Conservation (phyloP, 2,888 invertebrate species). For the Calameuta pallipes region DNA sequence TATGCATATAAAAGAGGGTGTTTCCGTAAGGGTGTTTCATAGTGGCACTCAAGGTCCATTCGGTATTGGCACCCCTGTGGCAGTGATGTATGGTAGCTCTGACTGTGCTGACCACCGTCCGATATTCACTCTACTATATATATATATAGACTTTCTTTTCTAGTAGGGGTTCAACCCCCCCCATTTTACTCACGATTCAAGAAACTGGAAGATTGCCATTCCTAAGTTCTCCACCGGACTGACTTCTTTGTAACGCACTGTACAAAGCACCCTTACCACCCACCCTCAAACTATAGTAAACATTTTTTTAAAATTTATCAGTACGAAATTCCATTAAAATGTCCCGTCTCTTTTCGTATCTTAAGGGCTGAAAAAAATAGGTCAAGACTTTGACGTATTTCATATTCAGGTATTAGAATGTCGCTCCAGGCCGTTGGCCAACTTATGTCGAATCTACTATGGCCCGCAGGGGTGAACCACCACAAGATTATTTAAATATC, state of each 20-base stretch:
- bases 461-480: not conserved
- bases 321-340: not conserved
- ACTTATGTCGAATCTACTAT: not conserved
- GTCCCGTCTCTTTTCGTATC: not conserved
- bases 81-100: constrained; percentile 57
- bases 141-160: not conserved
- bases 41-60: constrained; percentile 53
- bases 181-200: not conserved
- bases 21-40: constrained; percentile 44
- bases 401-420: not conserved
- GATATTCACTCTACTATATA: not conserved
- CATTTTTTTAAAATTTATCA: not conserved
- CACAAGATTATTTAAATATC: constrained; percentile 61
- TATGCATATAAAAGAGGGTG: constrained; percentile 62
- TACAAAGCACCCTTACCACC: not conserved
- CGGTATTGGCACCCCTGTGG: constrained; percentile 53
- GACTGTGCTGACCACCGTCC: constrained; percentile 29
- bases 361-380: too few relatives aligned
- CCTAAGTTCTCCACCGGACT: not conserved
- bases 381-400: not conserved
- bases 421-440: not conserved
- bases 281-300: not conserved
- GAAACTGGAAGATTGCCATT: not conserved
- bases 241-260: not conserved
- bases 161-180: not conserved